These are phyloP conservation scores for Drosophila hamatofila DNA, from an alignment of 2,888 invertebrate species.

Conservation along the genomic window DNA sequence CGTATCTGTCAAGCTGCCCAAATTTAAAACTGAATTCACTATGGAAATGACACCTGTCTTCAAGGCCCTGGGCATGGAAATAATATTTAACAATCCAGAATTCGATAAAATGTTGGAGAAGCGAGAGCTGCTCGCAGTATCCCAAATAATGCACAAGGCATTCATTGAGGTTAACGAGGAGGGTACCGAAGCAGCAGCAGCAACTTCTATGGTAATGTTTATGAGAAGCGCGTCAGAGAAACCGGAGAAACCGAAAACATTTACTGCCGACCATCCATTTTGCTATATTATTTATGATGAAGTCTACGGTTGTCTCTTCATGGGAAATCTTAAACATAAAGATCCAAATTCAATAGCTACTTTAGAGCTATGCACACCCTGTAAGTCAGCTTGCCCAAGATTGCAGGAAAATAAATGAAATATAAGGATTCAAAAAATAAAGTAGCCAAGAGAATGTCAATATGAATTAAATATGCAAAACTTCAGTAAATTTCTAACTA, in stretches of 20 bases:
- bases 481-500: no score
- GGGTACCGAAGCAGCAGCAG: constrained; percentile 94
- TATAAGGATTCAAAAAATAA: background rate
- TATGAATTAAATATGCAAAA: background rate
- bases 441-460: background rate
- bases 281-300: constrained; percentile 39
- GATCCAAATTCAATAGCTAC: no score
- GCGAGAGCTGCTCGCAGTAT: constrained; percentile 62
- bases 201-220: constrained; percentile 85
- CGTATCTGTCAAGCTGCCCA: constrained; percentile 88
- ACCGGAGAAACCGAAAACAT: constrained; percentile 6
- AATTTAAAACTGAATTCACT: constrained; percentile 86
- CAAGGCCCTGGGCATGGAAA: constrained; percentile 88
- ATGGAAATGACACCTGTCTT: constrained; percentile 42
- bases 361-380: background rate
- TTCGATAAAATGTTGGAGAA: background rate
- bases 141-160: constrained; percentile 92
- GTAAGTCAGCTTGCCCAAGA: background rate
- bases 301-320: constrained; percentile 32
- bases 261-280: constrained; percentile 53
- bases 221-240: background rate
- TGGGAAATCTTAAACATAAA: constrained; percentile 19
- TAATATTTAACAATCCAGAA: constrained; percentile 87
- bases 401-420: background rate
- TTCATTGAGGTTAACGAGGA: constrained; percentile 94